Conservation (phyloP, 2,888 invertebrate species). For the Cyclophora punctaria region DNA sequence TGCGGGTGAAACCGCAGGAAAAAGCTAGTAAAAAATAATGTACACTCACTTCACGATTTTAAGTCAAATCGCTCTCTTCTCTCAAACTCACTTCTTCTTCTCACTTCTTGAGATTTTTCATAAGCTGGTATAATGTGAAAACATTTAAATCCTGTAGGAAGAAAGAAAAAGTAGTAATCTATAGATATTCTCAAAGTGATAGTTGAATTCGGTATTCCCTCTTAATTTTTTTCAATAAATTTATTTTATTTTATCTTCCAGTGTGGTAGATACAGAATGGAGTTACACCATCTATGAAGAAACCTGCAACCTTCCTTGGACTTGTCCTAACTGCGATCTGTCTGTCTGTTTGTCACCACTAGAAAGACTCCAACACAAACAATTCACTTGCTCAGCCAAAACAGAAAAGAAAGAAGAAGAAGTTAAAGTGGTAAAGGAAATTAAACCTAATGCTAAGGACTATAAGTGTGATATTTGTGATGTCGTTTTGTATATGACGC, state of each 20-base stretch:
- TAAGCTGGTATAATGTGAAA: background rate
- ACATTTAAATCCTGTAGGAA: background rate
- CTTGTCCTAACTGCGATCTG: slow-evolving; percentile 81
- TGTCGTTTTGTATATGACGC: slow-evolving; percentile 79
- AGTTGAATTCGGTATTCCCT: too few relatives aligned
- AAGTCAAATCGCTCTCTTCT: too few relatives aligned
- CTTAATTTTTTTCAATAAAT: background rate
- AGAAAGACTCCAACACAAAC: slow-evolving; percentile 83
- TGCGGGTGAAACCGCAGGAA: too few relatives aligned
- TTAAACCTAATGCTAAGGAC: slow-evolving; percentile 73
- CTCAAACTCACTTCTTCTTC: too few relatives aligned
- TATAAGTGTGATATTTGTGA: slow-evolving; percentile 85
- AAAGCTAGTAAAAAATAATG: too few relatives aligned
- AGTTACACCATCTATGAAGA: slow-evolving; percentile 77
- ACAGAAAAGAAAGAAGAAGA: slow-evolving; percentile 40
- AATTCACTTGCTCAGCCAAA: slow-evolving; percentile 57
- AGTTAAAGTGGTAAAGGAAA: slow-evolving; percentile 34
- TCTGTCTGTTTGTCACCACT: slow-evolving; percentile 78
- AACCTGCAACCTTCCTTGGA: slow-evolving; percentile 79
- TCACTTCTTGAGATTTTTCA: too few relatives aligned
- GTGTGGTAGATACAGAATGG: slow-evolving; percentile 81
- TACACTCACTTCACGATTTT: too few relatives aligned
- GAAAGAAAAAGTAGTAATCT: too few relatives aligned
- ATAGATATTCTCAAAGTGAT: too few relatives aligned
- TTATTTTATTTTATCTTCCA: slow-evolving; percentile 32